phyloP scores from a whole-genome alignment of 2,113 vertebrate genomes.

The Sander vitreus region DNA sequence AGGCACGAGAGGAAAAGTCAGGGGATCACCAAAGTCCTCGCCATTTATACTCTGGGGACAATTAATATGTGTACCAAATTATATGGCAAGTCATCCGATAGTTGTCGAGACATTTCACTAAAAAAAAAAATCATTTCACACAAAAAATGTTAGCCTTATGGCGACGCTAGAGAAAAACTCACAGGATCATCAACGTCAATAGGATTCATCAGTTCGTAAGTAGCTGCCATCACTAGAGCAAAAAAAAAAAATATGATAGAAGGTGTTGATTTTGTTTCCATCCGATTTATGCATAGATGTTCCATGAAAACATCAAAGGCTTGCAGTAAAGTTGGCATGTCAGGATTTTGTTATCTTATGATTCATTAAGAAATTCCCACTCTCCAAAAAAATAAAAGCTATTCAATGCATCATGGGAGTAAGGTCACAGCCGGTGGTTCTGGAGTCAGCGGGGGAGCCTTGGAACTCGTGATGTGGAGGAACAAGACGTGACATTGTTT shows the following conservation, averaged over 20 bases:
- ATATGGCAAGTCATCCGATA: neutral
- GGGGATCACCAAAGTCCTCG: neutral
- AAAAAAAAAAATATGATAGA: too few relatives aligned
- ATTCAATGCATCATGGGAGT: slow-evolving; percentile 40
- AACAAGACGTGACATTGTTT: slow-evolving; percentile 74
- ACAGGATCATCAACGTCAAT: neutral
- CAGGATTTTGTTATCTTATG: neutral
- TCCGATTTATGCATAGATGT: neutral
- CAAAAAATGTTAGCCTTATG: neutral
- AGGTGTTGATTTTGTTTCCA: neutral
- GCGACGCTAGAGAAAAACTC: neutral
- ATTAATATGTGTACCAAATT: neutral
- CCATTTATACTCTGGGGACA: neutral
- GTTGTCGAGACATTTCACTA: neutral
- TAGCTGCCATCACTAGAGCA: neutral
- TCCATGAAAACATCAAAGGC: neutral
- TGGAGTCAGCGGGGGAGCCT: slow-evolving; percentile 41
- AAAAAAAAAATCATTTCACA: neutral
- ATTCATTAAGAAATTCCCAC: slow-evolving; percentile 14
- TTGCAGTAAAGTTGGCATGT: slow-evolving; percentile 1
- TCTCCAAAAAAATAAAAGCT: slow-evolving; percentile 36
- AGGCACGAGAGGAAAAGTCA: neutral
- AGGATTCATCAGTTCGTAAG: neutral
- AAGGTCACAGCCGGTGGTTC: slow-evolving; percentile 37
- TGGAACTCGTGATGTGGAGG: slow-evolving; percentile 53